A percentile compares a stretch with the other conserved stretches of the same genome.
Evolutionary conservation across 2,113 vertebrate species (phyloP).

Genomic region (Prinia subflava): DNA sequence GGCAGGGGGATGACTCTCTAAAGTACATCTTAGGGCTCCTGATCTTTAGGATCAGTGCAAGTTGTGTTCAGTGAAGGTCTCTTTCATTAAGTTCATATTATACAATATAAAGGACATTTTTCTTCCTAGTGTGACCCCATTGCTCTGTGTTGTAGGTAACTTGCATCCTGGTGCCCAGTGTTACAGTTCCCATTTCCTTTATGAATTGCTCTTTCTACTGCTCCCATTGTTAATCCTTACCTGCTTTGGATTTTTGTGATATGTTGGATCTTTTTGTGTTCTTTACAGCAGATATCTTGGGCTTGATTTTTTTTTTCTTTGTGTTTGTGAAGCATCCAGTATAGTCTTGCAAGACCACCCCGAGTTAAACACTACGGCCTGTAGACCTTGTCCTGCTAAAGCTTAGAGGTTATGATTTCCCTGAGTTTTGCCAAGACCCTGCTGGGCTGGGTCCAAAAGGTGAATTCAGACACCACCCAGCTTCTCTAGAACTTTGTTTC

Average conservation of each 20-base stretch:
- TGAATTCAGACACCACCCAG: background rate
- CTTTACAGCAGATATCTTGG: background rate
- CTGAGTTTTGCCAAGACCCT: background rate
- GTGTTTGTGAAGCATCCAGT: background rate
- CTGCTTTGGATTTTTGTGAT: background rate
- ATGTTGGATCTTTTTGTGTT: rapidly evolving
- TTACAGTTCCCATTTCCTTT: background rate
- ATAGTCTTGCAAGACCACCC: background rate
- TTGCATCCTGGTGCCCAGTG: background rate
- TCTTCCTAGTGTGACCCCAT: background rate
- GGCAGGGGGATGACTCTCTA: background rate
- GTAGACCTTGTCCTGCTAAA: background rate
- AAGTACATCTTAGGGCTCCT: background rate
- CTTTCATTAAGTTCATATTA: background rate
- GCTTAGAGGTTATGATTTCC: background rate
- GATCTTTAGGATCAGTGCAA: background rate
- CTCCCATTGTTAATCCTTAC: background rate
- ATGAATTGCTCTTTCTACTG: background rate
- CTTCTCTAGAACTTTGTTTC: conserved; percentile 12
- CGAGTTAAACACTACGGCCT: background rate
- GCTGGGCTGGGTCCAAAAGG: background rate
- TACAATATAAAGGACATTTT: background rate
- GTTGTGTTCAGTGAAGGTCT: background rate
- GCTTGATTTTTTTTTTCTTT: background rate
- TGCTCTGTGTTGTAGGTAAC: background rate